Base-by-base conservation (phyloP, 1,140 invertebrate species). In the Bathynomus jamesi region DNA sequence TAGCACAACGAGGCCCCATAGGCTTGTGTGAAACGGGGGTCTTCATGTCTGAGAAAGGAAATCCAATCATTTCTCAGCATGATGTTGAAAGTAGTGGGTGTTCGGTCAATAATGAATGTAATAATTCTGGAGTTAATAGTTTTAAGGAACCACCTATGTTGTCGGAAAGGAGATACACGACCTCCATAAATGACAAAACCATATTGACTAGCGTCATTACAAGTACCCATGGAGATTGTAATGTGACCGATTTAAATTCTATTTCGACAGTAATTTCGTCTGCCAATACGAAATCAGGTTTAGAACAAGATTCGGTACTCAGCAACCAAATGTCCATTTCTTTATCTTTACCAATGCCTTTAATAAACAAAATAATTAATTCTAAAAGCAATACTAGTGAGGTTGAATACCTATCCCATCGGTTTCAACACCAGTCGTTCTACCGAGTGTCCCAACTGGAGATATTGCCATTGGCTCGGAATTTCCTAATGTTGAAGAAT, bases 401-500 rank as follows among this genome's bases (percentile, higher is more conserved):
- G n/a, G n/a, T n/a, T n/a, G n/a, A n/a, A 21, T 53, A 17, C 5
- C 40, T 53, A 11, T 53, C 40, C 13, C 40, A 17, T 53, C 40
- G 2, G 40, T 53, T 53, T 11, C 11, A 53, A 11, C 13, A 53
- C 21, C 40, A 53, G 2, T 17, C 21, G 40, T 53, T 53, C 21
- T 53, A 53, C n/a, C n/a, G n/a, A n/a, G n/a, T n/a, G n/a, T n/a
- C n/a, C n/a, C n/a, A n/a, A n/a, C n/a, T n/a, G n/a, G n/a, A n/a
- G n/a, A n/a, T n/a, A n/a, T n/a, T n/a, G n/a, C n/a, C n/a, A n/a
- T n/a, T n/a, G 21, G 40, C 21, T 53, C 40, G 21, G 77, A 77
- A 29, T 65, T 78, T 7, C 76, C 77, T 40, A 77, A 77, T 60
- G 72, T 78, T 28, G 78, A 78, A 60, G 78, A 78, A 60, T 78